A percentile compares a stretch with the other conserved stretches of the same genome.
These are phyloP conservation scores for Philereme transversata DNA, from an alignment of 2,888 invertebrate species.

Conservation along the genomic window DNA sequence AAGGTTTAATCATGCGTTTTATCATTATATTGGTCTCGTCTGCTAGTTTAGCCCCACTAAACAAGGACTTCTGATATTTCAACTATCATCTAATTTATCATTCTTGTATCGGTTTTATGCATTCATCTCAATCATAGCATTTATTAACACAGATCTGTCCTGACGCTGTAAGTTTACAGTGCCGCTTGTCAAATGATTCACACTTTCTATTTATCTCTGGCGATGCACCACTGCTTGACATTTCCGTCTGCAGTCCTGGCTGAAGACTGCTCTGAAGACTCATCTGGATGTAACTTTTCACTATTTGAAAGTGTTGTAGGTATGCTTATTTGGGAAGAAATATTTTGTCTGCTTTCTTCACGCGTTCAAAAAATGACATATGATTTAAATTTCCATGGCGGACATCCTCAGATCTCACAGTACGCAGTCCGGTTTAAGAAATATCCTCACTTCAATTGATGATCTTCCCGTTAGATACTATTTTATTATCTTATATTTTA, in stretches of 20 bases:
- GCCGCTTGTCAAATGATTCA: conserved; percentile 46
- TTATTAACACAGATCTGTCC: neutral
- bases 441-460: too few relatives aligned
- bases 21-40: neutral
- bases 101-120: neutral
- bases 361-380: too few relatives aligned
- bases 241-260: conserved; percentile 42
- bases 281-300: conserved; percentile 31
- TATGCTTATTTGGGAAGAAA: too few relatives aligned
- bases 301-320: neutral
- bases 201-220: conserved; percentile 48
- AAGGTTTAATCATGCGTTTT: neutral
- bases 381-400: too few relatives aligned
- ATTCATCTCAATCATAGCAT: neutral
- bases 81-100: neutral
- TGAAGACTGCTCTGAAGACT: conserved; percentile 29
- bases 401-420: too few relatives aligned
- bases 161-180: conserved; percentile 9
- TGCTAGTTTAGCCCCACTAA: neutral
- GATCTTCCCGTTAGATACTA: too few relatives aligned
- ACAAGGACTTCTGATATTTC: too few relatives aligned
- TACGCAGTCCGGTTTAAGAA: too few relatives aligned
- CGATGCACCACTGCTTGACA: conserved; percentile 42
- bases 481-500: too few relatives aligned
- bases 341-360: too few relatives aligned